Percentiles rank a stretch among this genome's conserved stretches.
Evolutionary conservation across 2,888 invertebrate genomes (phyloP).

Genomic region (Tetheella fluctuosa): DNA sequence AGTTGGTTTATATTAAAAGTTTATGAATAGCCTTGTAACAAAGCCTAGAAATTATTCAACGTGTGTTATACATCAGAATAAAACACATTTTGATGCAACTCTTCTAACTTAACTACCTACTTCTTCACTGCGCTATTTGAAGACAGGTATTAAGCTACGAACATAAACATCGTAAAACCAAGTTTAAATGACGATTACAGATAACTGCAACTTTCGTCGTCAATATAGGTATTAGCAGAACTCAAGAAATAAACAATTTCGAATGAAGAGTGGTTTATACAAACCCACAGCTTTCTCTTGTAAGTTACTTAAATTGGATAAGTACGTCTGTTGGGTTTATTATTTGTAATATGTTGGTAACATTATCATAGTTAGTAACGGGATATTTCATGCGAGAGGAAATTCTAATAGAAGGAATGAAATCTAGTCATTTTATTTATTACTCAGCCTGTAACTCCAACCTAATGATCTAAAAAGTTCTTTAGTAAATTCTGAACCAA

Average conservation of each 20-base stretch:
- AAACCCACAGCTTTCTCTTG: slow-evolving; percentile 14
- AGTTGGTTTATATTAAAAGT: slow-evolving; percentile 27
- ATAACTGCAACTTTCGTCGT: slow-evolving; percentile 31
- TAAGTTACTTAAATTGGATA: background rate
- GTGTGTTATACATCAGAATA: background rate
- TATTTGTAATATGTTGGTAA: background rate
- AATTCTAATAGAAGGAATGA: background rate
- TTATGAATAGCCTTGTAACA: slow-evolving; percentile 23
- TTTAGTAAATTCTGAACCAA: background rate
- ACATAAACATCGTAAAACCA: slow-evolving; percentile 15
- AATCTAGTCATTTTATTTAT: background rate
- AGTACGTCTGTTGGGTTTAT: background rate
- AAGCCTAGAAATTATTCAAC: background rate
- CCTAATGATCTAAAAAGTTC: background rate
- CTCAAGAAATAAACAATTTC: slow-evolving; percentile 30
- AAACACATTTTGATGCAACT: background rate
- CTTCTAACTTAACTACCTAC: background rate
- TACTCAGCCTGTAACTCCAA: background rate
- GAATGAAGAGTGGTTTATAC: slow-evolving; percentile 27
- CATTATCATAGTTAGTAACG: background rate
- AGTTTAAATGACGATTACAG: slow-evolving; percentile 29
- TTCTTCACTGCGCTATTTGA: no score
- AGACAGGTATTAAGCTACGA: background rate
- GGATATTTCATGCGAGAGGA: background rate
- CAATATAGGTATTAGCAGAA: slow-evolving; percentile 18